Evolutionary conservation across 1,140 invertebrate species (phyloP).

Genomic region (Mercenaria mercenaria): DNA sequence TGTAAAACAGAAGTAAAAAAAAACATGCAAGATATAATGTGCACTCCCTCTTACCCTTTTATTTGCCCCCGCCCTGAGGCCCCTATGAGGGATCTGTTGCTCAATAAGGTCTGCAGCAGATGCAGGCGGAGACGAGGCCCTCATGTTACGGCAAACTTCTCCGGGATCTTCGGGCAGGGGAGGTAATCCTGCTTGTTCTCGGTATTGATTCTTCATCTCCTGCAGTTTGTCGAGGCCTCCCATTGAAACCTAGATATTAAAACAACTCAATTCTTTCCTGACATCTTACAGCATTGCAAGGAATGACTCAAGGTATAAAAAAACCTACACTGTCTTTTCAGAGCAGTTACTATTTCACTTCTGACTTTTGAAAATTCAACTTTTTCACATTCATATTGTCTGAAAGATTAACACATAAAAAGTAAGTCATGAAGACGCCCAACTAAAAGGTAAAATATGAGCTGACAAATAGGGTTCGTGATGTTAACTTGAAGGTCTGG

Average conservation of each 20-base stretch:
- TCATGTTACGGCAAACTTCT: constrained; percentile 96
- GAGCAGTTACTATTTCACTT: too few species aligned
- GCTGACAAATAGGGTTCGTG: too few species aligned
- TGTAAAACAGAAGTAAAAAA: constrained; percentile 1
- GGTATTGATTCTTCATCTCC: constrained; percentile 91
- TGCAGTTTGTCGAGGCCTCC: constrained; percentile 95
- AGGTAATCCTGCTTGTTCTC: constrained; percentile 91
- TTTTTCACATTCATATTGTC: too few species aligned
- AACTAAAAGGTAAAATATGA: too few species aligned
- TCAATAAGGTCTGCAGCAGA: constrained; percentile 97
- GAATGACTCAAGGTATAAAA: too few species aligned
- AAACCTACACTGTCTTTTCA: too few species aligned
- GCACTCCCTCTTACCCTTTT: constrained; percentile 41
- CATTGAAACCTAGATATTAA: constrained; percentile 89
- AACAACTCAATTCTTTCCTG: neutral
- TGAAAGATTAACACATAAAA: too few species aligned
- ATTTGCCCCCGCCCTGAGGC: constrained; percentile 76
- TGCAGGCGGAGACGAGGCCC: constrained; percentile 97
- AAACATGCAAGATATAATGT: neutral
- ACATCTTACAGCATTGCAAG: too few species aligned
- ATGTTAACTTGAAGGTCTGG: neutral
- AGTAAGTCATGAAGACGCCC: too few species aligned
- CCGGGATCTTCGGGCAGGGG: constrained; percentile 96
- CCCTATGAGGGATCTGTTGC: constrained; percentile 80
- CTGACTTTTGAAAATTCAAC: too few species aligned